A percentile compares a stretch with the other conserved stretches of the same genome.
Evolutionary conservation across 2,113 vertebrate genomes (phyloP).

Genomic region (Cinclus mexicanus): DNA sequence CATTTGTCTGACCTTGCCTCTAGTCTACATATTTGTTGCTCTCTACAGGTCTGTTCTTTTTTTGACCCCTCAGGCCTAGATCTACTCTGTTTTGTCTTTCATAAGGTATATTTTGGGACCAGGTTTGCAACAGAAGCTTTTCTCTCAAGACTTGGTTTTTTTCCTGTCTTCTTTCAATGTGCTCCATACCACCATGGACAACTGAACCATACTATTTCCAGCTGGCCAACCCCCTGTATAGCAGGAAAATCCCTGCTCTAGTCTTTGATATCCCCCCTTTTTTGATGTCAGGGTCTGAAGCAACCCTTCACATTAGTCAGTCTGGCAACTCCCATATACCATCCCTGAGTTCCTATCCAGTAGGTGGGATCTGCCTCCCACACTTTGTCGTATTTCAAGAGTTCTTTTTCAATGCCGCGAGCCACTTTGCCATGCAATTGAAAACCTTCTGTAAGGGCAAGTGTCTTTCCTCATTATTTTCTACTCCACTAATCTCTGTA

Average conservation of each 20-base stretch:
- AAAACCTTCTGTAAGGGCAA: background rate
- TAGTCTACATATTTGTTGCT: background rate
- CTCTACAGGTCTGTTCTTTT: background rate
- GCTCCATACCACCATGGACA: background rate
- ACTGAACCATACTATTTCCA: background rate
- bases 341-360: background rate
- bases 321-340: background rate
- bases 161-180: background rate
- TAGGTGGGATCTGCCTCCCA: background rate
- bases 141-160: background rate
- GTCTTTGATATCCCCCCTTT: background rate
- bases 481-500: background rate
- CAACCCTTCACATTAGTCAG: background rate
- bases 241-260: background rate
- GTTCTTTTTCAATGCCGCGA: background rate
- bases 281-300: background rate
- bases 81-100: background rate
- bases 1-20: background rate
- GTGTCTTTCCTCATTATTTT: background rate
- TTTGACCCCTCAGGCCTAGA: background rate
- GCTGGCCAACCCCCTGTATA: accelerated
- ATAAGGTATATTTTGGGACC: background rate
- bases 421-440: background rate
- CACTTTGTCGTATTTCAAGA: background rate
- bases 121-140: background rate